Percentiles rank a stretch among this genome's conserved stretches.
Conservation (phyloP, 2,888 invertebrate genomes). For the Caradrina clavipalpis region DNA sequence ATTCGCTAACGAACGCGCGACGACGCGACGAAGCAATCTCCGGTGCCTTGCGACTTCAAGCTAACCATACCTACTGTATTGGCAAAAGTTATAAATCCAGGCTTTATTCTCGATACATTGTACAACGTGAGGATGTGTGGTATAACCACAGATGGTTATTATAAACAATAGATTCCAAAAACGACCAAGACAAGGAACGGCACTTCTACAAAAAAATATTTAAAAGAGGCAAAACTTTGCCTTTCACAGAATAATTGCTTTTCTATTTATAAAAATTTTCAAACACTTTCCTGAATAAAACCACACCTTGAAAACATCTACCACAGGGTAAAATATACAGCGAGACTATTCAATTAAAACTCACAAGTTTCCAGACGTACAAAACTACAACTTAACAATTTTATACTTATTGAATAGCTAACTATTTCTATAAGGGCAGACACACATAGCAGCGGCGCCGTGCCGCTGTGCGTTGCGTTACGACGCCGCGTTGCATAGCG, state of each 20-base stretch:
- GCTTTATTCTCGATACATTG: background rate
- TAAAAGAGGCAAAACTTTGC: background rate
- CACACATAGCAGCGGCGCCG: background rate
- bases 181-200: no score
- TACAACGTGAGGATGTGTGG: background rate
- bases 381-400: background rate
- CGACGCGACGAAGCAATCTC: slow-evolving; percentile 52
- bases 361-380: background rate
- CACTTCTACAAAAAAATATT: no score
- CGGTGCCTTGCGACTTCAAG: slow-evolving; percentile 40
- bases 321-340: background rate
- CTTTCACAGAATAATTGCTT: background rate
- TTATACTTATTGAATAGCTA: background rate
- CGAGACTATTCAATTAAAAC: background rate
- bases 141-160: background rate
- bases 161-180: no score
- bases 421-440: slow-evolving; percentile 23
- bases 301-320: background rate
- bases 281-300: background rate
- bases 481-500: background rate
- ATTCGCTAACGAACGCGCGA: slow-evolving; percentile 55
- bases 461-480: background rate
- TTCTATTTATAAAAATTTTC: background rate
- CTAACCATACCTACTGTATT: slow-evolving; percentile 30
- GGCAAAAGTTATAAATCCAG: slow-evolving; percentile 10